Base-by-base conservation (phyloP, 2,888 invertebrate genomes). In the Gymnosoma rotundatum region DNA sequence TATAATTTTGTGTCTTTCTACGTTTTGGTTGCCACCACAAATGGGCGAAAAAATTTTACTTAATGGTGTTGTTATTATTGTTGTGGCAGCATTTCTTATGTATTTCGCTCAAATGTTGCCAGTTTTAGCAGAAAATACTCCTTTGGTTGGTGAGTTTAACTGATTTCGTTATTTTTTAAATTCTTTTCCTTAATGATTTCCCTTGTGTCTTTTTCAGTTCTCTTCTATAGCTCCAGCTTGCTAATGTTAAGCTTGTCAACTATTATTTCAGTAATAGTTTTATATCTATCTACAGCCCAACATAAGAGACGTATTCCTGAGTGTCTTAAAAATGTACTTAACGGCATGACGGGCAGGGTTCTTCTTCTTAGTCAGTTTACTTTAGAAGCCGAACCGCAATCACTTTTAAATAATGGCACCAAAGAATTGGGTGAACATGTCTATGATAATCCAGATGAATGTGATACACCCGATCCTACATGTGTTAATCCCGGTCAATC, bases 11-110 rank as follows among this genome's bases (percentile, higher is more conserved):
- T 94, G 94, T 0, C 91, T 95, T 60, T 90, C 94, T 18, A 93
- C 93, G 2, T 95, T 95, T 89, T 94, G 94, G 94, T 88, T 95
- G 63, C 95, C 95, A 0, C 94, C 95, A 0, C 94, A 94, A 87
- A 94, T 95, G 87, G 94, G 94, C 18, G 95, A 95, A 89, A 95
- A 95, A 90, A 93, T 95, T 25, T 90, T 94, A 16, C 89, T 95
- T 20, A 94, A 94, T 86, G 94, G 94, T 9, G 92, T 94, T 70
- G 94, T 94, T 10, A 93, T 94, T 16, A 89, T 95, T 0, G 93
- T 95, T 63, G 94, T 94, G 54, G 93, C 93, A n/a, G 90, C 94
- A 20, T 94, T 94, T 88, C 93, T 95, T 76, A 92, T 95, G 88
- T 95, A 94, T 89, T 95, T 95, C 88, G 93, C 94, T 0, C 93